Evolutionary conservation across 1,140 invertebrate genomes (phyloP).

Genomic region (Agrypnia vestita): DNA sequence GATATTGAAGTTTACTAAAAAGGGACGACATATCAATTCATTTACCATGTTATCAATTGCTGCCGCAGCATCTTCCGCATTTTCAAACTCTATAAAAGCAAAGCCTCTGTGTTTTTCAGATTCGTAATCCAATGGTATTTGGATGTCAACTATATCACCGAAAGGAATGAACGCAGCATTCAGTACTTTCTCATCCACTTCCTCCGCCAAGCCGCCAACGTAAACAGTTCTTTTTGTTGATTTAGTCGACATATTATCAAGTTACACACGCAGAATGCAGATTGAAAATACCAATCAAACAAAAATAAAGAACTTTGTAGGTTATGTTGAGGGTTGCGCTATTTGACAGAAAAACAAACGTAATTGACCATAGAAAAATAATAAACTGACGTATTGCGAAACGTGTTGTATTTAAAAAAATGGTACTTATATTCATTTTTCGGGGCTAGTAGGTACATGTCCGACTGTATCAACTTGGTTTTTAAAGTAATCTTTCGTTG

Average conservation of each 20-base stretch:
- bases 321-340: neutral
- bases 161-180: constrained; percentile 98
- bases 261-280: too few relatives aligned
- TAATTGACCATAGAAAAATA: too few relatives aligned
- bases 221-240: constrained; percentile 85
- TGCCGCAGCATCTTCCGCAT: constrained; percentile 93
- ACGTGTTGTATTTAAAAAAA: neutral
- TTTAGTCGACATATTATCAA: constrained; percentile 66
- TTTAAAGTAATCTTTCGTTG: too few relatives aligned
- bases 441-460: too few relatives aligned
- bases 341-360: neutral
- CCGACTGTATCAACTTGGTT: too few relatives aligned
- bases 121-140: constrained; percentile 98
- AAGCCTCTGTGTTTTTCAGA: constrained; percentile 97
- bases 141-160: constrained; percentile 97
- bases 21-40: too few relatives aligned
- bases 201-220: constrained; percentile 94
- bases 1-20: too few relatives aligned
- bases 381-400: neutral
- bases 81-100: constrained; percentile 98
- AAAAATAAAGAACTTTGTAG: too few relatives aligned
- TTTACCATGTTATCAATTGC: constrained; percentile 99
- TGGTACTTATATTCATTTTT: neutral
- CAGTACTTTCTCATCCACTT: constrained; percentile 96
- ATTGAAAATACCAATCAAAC: too few relatives aligned